phyloP scores from a whole-genome alignment of 2,113 vertebrate genomes.

The Sporophila hypoxantha region DNA sequence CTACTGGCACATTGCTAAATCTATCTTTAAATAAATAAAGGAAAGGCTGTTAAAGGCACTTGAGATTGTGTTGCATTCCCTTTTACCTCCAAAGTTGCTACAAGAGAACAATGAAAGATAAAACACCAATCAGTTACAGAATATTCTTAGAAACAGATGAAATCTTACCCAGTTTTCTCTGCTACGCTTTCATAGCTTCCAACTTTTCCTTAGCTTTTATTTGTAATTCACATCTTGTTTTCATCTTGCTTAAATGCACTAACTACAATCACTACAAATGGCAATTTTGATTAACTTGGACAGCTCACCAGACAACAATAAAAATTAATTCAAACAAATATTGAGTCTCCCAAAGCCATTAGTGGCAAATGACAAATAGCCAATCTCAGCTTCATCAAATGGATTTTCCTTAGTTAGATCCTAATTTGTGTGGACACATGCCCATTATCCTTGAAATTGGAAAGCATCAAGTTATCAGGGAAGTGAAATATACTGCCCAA shows the following conservation, averaged over 20 bases:
- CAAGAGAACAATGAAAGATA: background rate
- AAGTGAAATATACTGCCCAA: conserved; percentile 24
- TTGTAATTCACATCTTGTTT: background rate
- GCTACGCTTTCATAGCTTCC: background rate
- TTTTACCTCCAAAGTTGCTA: background rate
- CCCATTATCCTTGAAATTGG: conserved; percentile 44
- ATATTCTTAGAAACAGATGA: background rate
- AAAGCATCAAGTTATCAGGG: conserved; percentile 43
- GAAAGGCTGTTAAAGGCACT: background rate
- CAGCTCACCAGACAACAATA: conserved; percentile 9
- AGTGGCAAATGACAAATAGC: background rate
- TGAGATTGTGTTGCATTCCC: background rate
- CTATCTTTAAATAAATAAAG: background rate
- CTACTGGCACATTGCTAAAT: background rate
- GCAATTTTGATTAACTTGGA: conserved; percentile 25
- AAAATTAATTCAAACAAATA: conserved; percentile 28
- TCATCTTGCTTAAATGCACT: conserved; percentile 5
- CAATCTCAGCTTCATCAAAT: background rate
- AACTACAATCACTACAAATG: background rate
- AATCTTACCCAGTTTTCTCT: background rate
- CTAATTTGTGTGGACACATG: conserved; percentile 52
- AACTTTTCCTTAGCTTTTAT: background rate
- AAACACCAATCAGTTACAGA: background rate
- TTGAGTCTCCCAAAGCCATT: background rate
- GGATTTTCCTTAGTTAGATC: background rate